These are phyloP conservation scores for Lasioglossum leucozonium DNA, from an alignment of 2,888 invertebrate genomes.

Conservation along the genomic window DNA sequence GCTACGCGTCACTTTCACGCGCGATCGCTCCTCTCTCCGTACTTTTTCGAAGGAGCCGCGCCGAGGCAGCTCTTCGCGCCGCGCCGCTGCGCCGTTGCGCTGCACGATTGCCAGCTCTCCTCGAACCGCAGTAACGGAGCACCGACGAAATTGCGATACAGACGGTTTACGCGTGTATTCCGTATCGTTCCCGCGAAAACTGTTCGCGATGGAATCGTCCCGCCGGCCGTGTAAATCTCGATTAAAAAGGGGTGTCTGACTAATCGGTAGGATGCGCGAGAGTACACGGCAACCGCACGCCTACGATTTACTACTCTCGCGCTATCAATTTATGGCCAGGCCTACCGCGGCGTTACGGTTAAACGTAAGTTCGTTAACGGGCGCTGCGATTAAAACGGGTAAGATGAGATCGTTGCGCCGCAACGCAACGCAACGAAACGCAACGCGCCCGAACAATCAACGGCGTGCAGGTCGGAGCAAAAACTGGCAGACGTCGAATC, in stretches of 20 bases:
- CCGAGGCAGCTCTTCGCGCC: background rate
- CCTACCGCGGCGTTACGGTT: slow-evolving; percentile 83
- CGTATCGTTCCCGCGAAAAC: background rate
- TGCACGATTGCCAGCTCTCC: background rate
- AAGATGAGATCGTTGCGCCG: slow-evolving; percentile 67
- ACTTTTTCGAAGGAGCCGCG: slow-evolving; percentile 12
- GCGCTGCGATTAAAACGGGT: slow-evolving; percentile 83
- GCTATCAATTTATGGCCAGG: slow-evolving; percentile 83
- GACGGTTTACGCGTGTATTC: background rate
- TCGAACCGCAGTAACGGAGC: background rate
- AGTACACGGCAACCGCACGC: slow-evolving; percentile 83
- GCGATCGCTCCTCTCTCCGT: slow-evolving; percentile 24
- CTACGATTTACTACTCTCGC: slow-evolving; percentile 84
- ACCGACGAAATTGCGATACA: background rate
- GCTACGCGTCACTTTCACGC: slow-evolving; percentile 50
- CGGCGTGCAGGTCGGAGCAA: background rate
- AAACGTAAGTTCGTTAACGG: slow-evolving; percentile 83
- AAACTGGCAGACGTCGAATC: background rate
- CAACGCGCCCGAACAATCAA: background rate
- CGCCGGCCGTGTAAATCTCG: slow-evolving; percentile 16
- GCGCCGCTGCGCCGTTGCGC: background rate
- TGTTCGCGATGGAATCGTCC: background rate
- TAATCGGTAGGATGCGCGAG: slow-evolving; percentile 71
- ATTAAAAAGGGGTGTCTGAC: slow-evolving; percentile 51
- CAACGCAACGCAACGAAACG: background rate